A percentile compares a stretch with the other conserved stretches of the same genome.
Evolutionary conservation across 2,113 vertebrate species (phyloP).

Genomic region (Vulpes ferrilata): DNA sequence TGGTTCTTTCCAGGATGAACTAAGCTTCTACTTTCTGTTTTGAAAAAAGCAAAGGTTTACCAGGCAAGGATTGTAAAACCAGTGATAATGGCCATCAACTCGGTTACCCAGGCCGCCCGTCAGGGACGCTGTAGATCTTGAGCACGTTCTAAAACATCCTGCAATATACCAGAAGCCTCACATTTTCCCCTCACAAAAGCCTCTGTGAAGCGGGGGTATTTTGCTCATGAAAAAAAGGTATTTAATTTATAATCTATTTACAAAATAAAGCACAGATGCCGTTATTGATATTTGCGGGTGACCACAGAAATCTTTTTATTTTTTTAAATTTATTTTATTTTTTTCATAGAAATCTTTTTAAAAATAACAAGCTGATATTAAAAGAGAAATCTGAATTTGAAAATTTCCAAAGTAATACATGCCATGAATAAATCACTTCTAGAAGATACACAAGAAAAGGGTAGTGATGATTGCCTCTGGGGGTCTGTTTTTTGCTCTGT

Average conservation of each 20-base stretch:
- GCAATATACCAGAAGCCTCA: neutral
- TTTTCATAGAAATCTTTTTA: neutral
- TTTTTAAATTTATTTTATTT: neutral
- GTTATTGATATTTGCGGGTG: neutral
- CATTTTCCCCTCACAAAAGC: neutral
- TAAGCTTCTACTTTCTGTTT: conserved; percentile 70
- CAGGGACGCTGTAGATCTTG: neutral
- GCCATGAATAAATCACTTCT: neutral
- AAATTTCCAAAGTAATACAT: neutral
- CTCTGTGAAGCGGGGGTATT: neutral
- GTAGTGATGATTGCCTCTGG: neutral
- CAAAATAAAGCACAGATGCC: neutral
- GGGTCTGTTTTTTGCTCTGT: neutral
- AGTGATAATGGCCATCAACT: neutral
- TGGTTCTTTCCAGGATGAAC: conserved; percentile 48
- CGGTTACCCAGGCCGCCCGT: neutral
- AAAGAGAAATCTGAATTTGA: neutral
- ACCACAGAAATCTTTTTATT: neutral
- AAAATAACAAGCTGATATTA: conserved; percentile 13
- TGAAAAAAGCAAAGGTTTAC: neutral
- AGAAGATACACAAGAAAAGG: neutral
- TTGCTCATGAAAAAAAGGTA: neutral
- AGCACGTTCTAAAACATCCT: neutral
- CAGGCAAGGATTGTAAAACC: neutral
- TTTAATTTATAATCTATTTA: conserved; percentile 33